Evolutionary conservation across 2,113 vertebrate genomes (phyloP).

Genomic region (Tragelaphus imberbis): DNA sequence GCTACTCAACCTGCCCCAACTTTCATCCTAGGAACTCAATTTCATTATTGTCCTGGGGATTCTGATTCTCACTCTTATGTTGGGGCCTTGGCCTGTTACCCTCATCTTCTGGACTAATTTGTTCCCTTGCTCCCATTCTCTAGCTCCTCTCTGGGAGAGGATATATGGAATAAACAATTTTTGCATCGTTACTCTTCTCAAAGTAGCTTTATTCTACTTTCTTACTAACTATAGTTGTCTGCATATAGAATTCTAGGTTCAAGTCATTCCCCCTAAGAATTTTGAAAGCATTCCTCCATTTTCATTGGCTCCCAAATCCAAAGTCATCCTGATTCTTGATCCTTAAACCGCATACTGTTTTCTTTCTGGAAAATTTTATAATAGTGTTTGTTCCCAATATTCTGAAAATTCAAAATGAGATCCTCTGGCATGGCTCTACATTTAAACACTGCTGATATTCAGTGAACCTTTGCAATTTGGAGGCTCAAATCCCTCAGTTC

Average conservation of each 20-base stretch:
- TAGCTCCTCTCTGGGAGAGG: background rate
- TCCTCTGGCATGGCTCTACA: background rate
- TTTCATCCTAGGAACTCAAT: background rate
- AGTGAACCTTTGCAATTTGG: background rate
- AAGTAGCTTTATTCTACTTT: background rate
- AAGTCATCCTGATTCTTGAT: background rate
- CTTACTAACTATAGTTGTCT: background rate
- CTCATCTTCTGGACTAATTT: background rate
- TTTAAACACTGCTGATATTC: background rate
- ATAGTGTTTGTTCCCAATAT: background rate
- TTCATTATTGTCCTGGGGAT: background rate
- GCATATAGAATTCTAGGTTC: background rate
- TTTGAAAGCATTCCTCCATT: background rate
- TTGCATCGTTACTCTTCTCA: background rate
- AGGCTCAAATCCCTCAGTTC: background rate
- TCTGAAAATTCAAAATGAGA: constrained; percentile 31
- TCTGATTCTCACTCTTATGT: background rate
- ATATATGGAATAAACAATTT: background rate
- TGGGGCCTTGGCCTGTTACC: background rate
- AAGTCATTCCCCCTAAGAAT: background rate
- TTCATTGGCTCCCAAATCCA: background rate
- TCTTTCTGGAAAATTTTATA: background rate
- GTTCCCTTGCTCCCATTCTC: background rate
- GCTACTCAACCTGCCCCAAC: background rate
- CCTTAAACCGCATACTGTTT: background rate